Evolutionary conservation across 2,888 invertebrate species (phyloP).

Genomic region (Meiosimyza decipiens): DNA sequence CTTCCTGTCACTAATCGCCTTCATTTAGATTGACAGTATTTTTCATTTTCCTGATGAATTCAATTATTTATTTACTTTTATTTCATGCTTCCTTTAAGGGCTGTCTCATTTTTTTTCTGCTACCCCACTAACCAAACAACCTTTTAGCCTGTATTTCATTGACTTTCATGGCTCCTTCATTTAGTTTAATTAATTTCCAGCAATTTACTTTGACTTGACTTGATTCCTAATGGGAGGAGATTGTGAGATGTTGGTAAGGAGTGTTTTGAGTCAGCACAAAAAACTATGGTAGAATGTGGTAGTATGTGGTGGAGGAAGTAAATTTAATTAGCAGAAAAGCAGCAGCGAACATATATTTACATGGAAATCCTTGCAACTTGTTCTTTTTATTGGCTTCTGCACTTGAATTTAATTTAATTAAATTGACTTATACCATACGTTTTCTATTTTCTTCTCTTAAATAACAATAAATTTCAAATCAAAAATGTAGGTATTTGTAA

Average conservation of each 20-base stretch:
- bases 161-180: constrained; percentile 33
- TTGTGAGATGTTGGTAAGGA: background rate
- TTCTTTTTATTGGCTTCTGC: background rate
- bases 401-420: no score
- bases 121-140: constrained; percentile 1
- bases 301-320: background rate
- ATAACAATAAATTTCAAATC: no score
- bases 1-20: constrained; percentile 20
- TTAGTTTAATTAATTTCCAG: constrained; percentile 34
- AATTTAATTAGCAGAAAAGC: constrained; percentile 9
- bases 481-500: no score
- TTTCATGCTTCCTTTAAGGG: constrained; percentile 37
- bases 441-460: no score
- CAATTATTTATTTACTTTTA: constrained; percentile 63
- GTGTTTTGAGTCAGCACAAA: background rate
- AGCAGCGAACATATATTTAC: background rate
- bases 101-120: constrained; percentile 38
- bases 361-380: background rate
- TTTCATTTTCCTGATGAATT: constrained; percentile 65
- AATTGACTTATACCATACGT: no score
- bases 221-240: background rate
- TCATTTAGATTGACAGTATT: constrained; percentile 44
- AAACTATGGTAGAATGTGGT: background rate
- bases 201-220: constrained; percentile 27
- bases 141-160: constrained; percentile 42